These are phyloP conservation scores for Polietes domitor DNA, from an alignment of 2,888 invertebrate species.

Conservation along the genomic window DNA sequence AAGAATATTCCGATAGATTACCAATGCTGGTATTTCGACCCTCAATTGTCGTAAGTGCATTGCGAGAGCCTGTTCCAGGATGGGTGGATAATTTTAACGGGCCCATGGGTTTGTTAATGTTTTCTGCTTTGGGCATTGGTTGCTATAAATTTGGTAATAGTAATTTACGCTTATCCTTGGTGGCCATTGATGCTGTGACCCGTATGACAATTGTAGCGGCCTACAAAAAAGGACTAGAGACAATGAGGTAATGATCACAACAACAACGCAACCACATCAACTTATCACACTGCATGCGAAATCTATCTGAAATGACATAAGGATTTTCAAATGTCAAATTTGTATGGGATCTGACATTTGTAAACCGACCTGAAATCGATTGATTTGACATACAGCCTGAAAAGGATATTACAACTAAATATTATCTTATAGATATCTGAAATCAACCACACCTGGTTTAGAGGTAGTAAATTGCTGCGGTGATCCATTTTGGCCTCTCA, in stretches of 20 bases:
- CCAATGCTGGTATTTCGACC: conserved; percentile 91
- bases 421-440: background rate
- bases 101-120: conserved; percentile 87
- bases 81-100: conserved; percentile 96
- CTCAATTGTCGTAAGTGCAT: conserved; percentile 80
- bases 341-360: too few relatives aligned
- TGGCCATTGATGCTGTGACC: conserved; percentile 89
- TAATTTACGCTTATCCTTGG: conserved; percentile 85
- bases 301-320: too few relatives aligned
- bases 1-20: conserved; percentile 84
- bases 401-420: too few relatives aligned
- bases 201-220: conserved; percentile 86
- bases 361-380: too few relatives aligned
- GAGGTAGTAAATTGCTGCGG: background rate
- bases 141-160: conserved; percentile 84
- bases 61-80: conserved; percentile 85
- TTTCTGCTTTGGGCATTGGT: conserved; percentile 86
- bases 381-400: too few relatives aligned
- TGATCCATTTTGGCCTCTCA: background rate
- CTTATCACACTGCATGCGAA: too few relatives aligned
- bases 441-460: background rate
- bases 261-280: background rate
- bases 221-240: conserved; percentile 84
- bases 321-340: too few relatives aligned
- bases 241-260: conserved; percentile 54